These are phyloP conservation scores for Pongo abelii DNA, from an alignment of 2,113 vertebrate species.

Conservation along the genomic window DNA sequence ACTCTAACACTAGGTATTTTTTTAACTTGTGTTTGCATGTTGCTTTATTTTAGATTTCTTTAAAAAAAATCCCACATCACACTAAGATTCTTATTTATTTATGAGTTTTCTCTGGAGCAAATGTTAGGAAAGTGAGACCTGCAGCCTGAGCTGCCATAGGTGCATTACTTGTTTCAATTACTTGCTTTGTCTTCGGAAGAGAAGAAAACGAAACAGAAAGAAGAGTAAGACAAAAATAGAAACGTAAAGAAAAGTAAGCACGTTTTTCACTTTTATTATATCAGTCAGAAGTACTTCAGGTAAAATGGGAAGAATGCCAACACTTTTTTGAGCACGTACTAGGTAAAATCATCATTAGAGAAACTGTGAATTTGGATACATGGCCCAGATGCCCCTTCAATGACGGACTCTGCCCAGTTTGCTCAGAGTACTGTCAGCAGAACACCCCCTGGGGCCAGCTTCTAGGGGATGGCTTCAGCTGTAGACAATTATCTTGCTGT, in stretches of 20 bases:
- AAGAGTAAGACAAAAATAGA: neutral
- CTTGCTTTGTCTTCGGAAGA: neutral
- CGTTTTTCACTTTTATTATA: neutral
- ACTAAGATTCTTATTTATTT: neutral
- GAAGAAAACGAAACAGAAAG: neutral
- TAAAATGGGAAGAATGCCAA: neutral
- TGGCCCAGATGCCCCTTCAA: neutral
- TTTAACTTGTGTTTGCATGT: neutral
- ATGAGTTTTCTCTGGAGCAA: neutral
- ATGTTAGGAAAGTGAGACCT: neutral
- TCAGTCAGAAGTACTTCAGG: neutral
- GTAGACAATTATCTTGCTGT: neutral
- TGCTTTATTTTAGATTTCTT: neutral
- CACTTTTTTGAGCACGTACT: neutral
- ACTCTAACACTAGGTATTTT: neutral
- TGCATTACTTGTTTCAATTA: neutral
- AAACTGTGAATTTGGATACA: neutral
- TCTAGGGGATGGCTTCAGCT: neutral
- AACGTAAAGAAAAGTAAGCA: neutral
- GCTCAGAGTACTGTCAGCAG: no score
- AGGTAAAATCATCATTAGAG: neutral
- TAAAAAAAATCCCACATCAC: neutral
- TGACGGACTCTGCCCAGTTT: neutral
- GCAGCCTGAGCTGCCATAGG: no score
- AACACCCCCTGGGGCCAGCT: no score